Evolutionary conservation across 2,888 invertebrate species (phyloP).

Genomic region (Falcaria lacertinaria): DNA sequence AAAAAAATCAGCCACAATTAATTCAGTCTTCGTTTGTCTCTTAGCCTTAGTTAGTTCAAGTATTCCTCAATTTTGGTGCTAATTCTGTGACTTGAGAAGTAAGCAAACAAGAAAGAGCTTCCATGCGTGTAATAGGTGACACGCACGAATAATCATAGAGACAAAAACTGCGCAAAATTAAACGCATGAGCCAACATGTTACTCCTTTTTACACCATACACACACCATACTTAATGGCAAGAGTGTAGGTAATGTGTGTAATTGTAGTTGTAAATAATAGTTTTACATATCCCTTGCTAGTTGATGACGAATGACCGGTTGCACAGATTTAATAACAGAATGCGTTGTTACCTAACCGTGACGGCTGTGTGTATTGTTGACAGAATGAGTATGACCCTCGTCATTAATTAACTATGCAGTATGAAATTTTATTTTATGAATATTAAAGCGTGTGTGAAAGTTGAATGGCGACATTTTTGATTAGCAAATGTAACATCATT

Average conservation of each 20-base stretch:
- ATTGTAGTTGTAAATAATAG: slow-evolving; percentile 43
- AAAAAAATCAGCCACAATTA: too few species aligned
- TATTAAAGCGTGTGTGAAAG: not conserved
- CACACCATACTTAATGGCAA: slow-evolving; percentile 41
- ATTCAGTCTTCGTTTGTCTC: too few species aligned
- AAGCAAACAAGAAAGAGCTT: slow-evolving; percentile 36
- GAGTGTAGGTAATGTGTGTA: slow-evolving; percentile 45
- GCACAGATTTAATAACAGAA: slow-evolving; percentile 38
- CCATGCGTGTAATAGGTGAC: slow-evolving; percentile 31
- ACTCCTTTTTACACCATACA: slow-evolving; percentile 50
- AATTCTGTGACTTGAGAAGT: too few species aligned
- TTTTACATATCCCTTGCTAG: slow-evolving; percentile 49
- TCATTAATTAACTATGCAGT: not conserved
- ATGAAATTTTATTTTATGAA: not conserved
- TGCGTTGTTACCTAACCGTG: slow-evolving; percentile 23
- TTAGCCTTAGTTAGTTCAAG: too few species aligned
- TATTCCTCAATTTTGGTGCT: too few species aligned
- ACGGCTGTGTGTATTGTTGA: slow-evolving; percentile 3
- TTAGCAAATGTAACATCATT: not conserved
- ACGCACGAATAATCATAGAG: slow-evolving; percentile 45
- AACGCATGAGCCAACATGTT: slow-evolving; percentile 41
- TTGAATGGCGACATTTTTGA: not conserved
- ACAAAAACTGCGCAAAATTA: slow-evolving; percentile 39
- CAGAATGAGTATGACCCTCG: slow-evolving; percentile 1
- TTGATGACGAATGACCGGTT: slow-evolving; percentile 45